phyloP scores from a whole-genome alignment of 1,140 invertebrate genomes.

The Bombus superbus region DNA sequence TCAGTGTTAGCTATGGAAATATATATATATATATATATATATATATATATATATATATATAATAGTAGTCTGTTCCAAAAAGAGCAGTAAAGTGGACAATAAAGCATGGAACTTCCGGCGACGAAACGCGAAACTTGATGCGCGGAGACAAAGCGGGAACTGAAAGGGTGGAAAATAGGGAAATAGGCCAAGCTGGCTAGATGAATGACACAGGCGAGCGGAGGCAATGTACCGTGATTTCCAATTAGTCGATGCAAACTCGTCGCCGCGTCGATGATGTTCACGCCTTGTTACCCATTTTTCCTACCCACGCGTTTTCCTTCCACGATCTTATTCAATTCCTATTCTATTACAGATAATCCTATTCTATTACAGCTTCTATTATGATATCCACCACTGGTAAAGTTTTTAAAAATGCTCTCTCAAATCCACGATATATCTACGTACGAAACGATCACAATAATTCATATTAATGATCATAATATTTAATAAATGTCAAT shows the following conservation, averaged over 20 bases:
- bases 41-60: not conserved
- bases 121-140: conserved; percentile 19
- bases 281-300: conserved; percentile 29
- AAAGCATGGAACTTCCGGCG: not conserved
- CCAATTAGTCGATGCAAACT: conserved; percentile 60
- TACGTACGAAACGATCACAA: too few relatives aligned
- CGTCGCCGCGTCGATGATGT: conserved; percentile 31
- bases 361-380: too few relatives aligned
- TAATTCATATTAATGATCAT: too few relatives aligned
- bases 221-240: conserved; percentile 71
- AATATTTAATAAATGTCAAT: too few relatives aligned
- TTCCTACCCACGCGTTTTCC: not conserved
- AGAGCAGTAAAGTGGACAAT: conserved; percentile 6
- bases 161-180: conserved; percentile 70
- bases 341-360: not conserved
- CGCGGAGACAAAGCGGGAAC: conserved; percentile 24
- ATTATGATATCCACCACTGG: too few relatives aligned
- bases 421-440: too few relatives aligned
- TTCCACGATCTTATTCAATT: not conserved
- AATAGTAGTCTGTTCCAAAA: not conserved
- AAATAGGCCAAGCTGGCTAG: conserved; percentile 70
- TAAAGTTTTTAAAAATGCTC: too few relatives aligned
- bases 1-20: not conserved
- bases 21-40: not conserved
- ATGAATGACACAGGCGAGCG: conserved; percentile 45